Evolutionary conservation across 1,140 invertebrate species (phyloP), one percentile per base, ranked within the genome.

Genomic region (Hestina assimilis): DNA sequence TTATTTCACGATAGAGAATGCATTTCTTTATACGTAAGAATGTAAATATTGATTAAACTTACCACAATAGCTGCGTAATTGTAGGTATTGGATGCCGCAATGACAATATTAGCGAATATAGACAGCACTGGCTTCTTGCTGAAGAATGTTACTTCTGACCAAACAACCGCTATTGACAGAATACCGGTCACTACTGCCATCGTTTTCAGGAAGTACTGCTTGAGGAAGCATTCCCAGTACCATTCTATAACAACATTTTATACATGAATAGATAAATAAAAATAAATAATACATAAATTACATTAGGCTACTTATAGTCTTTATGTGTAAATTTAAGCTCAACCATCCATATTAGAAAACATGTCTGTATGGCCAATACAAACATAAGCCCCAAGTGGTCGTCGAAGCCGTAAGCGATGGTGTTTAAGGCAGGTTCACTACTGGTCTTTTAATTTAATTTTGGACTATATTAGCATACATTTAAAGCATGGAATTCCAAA

Each of bases 141-240:
- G 88, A 99, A 99, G 85, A 99, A 99, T 0, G 98, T 98, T 43
- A 99, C 93, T 90, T 99, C 99, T 4, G 97, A 99, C 98, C 98
- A 99, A 8, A 99, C 95, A 31, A 99, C 96, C 74, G 95, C 92
- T 15, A 95, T 87, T 0, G 97, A 98, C 75, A 99, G 90, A 20
- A 94, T 89, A 1, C 92, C 93, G 3, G 96, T 92, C 1, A 94
- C 67, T 38, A 98, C 82, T 5, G 96, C 95, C 40, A 95, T 71
- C 0, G 91, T 71, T 73, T 95, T 94, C 57, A 95, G 90, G 17
- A 95, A 91, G 68, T 96, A 95, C 45, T 92, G 91, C 63, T 93
- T 92, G 0, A 97, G 58, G 20, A 94, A 68, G 86, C 97, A 98
- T 75, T 96, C 95, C 96, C 96, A 98, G 81, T 97, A 98, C 97